Evolutionary conservation across 1,140 invertebrate species (phyloP).

Genomic region (Papilio xuthus): DNA sequence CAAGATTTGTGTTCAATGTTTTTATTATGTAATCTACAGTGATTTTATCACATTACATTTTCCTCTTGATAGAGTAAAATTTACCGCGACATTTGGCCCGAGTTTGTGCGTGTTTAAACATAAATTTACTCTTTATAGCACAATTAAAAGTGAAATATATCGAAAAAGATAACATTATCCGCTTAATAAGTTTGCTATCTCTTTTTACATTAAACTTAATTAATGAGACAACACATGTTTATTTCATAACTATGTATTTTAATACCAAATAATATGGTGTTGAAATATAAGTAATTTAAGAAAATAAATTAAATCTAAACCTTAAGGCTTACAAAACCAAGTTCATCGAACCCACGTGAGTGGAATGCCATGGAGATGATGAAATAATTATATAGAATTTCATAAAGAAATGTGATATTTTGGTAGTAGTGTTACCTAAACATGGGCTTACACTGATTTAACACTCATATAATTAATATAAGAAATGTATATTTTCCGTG

Average conservation of each 20-base stretch:
- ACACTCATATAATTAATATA: no score
- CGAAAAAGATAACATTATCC: slow-evolving; percentile 21
- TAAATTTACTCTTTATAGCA: slow-evolving; percentile 20
- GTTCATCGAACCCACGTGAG: no score
- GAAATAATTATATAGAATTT: no score
- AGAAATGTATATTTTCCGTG: no score
- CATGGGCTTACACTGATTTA: no score
- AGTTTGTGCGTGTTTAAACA: slow-evolving; percentile 17
- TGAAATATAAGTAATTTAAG: no score
- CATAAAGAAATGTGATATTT: neutral
- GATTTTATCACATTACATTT: slow-evolving; percentile 8
- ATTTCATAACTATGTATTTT: neutral
- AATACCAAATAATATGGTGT: neutral
- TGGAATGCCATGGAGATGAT: no score
- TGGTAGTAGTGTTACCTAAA: no score
- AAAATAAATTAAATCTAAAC: no score
- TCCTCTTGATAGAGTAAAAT: slow-evolving; percentile 8
- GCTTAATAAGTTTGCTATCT: slow-evolving; percentile 16
- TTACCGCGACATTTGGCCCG: slow-evolving; percentile 2
- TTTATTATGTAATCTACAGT: neutral
- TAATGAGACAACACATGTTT: neutral
- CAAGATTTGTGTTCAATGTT: neutral
- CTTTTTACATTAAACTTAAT: neutral
- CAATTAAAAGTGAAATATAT: slow-evolving; percentile 24
- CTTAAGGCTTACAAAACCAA: no score